Conservation (phyloP, 2,113 vertebrate species). For the Podocnemis expansa region DNA sequence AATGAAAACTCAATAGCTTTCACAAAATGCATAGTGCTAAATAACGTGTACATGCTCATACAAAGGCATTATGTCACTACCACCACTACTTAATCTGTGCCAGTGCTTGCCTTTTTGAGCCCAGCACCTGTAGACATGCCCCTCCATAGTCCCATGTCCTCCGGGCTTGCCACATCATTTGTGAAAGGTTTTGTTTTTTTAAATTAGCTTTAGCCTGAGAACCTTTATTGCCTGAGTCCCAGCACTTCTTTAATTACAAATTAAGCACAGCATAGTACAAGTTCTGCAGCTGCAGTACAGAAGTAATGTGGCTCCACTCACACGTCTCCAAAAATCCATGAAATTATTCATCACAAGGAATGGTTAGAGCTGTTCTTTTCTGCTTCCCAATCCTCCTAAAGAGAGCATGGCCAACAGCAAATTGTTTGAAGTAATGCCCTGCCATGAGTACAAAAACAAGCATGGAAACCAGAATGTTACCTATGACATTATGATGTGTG, state of each 20-base stretch:
- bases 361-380: neutral
- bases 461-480: rapidly evolving
- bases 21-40: neutral
- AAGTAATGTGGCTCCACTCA: neutral
- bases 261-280: neutral
- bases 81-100: no score
- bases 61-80: rapidly evolving
- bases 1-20: neutral
- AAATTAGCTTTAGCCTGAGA: no score
- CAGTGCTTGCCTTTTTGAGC: no score
- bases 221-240: no score
- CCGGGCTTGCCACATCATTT: no score
- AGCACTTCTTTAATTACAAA: no score
- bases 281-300: rapidly evolving
- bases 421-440: no score
- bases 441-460: no score
- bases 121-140: no score
- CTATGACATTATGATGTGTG: neutral
- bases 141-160: no score
- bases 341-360: neutral
- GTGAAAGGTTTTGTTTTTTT: no score
- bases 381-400: neutral
- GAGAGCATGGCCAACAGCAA: neutral
- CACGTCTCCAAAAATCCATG: rapidly evolving
- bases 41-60: neutral